Conservation (phyloP, 1,140 invertebrate genomes). For the Galleria mellonella region DNA sequence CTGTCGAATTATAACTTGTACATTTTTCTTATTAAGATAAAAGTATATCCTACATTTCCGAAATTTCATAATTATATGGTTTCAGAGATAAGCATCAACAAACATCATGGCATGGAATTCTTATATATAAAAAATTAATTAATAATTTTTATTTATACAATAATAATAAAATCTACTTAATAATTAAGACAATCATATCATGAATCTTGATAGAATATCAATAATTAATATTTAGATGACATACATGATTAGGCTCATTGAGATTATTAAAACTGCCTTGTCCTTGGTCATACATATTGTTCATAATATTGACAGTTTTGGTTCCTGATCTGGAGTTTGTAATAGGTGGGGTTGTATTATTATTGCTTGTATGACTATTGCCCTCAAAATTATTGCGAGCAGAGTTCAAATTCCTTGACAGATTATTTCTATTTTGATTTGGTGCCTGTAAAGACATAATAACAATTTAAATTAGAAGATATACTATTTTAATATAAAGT, state of each 20-base stretch:
- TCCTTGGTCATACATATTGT: slow-evolving; percentile 65
- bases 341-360: slow-evolving; percentile 40
- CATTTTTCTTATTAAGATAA: too few species aligned
- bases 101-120: too few species aligned
- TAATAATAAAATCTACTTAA: too few species aligned
- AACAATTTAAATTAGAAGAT: slow-evolving; percentile 3
- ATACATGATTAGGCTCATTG: slow-evolving; percentile 60
- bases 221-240: slow-evolving; percentile 9
- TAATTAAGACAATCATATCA: too few species aligned
- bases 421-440: slow-evolving; percentile 62
- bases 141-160: too few species aligned
- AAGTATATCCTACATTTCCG: too few species aligned
- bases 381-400: slow-evolving; percentile 56
- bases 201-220: too few species aligned
- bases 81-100: too few species aligned
- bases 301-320: slow-evolving; percentile 62
- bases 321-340: slow-evolving; percentile 43
- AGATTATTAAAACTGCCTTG: slow-evolving; percentile 56
- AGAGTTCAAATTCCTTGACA: slow-evolving; percentile 57
- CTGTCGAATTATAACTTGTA: too few species aligned
- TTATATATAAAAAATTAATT: too few species aligned
- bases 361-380: slow-evolving; percentile 43
- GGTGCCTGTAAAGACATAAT: slow-evolving; percentile 33
- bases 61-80: too few species aligned
- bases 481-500: slow-evolving; percentile 3